Evolutionary conservation across 2,888 invertebrate species (phyloP), one percentile per base, ranked within the genome.

Genomic region (Tenthredo livida): DNA sequence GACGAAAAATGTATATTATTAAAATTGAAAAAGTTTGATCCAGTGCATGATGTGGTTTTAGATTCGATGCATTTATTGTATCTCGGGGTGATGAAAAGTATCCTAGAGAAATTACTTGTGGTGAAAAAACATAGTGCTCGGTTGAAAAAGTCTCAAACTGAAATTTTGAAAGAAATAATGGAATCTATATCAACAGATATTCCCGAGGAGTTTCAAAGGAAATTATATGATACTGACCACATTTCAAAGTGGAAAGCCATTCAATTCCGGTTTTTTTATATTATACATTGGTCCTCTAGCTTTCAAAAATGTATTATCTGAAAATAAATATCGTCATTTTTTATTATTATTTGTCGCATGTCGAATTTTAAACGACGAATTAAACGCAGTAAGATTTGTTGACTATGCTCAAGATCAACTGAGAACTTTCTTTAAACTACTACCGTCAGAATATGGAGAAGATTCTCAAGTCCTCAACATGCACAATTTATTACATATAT

Each of bases 201-300:
- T 80, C 17, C 43, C 54, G 10, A 50, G 88, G 21, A 90, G 84
- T 90, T 90, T 85, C 84, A 84, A 40, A 84, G 89, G 67, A 89
- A 88, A 86, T 84, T 88, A 0, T 72, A 86, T 43, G 70, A 72
- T 9, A 37, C 88, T 3, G 40, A 86, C 10, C 47, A 85, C 17
- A 40, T 88, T 10, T 54, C 58, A 10, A 85, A 84, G 12, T 90
- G 88, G 87, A 89, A 89, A 86, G 88, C 89, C 0, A 89, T 88
- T 7, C 86, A 89, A 85, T 87, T 87, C 72, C 85, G 73, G 1
- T 83, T 83, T 70, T 67, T 54, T 70, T 70, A n/a, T 83, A 72
- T 37, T 72, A 29, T 84, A 84, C 50, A 43, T 70, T 47, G 72
- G 47, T 21, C 70, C 84, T 72, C 21, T 84, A 3, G 84, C 72